Base-by-base conservation (phyloP, 2,113 vertebrate genomes). In the Rhombomys opimus region DNA sequence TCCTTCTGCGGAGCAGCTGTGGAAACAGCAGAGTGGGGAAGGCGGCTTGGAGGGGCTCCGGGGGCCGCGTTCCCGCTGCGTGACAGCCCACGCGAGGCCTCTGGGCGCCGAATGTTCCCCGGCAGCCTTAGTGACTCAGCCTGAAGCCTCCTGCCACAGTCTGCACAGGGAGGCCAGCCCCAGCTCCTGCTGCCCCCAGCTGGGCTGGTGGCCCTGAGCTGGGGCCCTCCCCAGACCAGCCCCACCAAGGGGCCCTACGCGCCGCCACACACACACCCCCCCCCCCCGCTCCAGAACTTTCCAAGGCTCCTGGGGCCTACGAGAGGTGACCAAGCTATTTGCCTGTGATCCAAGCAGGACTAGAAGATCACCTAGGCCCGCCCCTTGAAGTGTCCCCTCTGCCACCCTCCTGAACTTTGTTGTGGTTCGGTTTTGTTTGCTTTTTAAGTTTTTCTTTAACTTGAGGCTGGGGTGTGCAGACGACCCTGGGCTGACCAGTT, bases 1-100 rank as follows among this genome's bases (percentile, higher is more conserved):
- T 73, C 95, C 95, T 90, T 97, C 96, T 97, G 97, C 46, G 86
- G 90, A 97, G 92, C 96, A 97, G 96, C 95, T 97, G 96, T 13
- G 72, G 78, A 91, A 96, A 95, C 85, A 75, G 92, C 84, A 46
- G 65, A 94, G 91, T 41, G 9, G 90, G 85, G 65, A 70, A 87
- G 89, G 95, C 75, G 15, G 95, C 23, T 10, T 2, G 14, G 76
- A 76, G 91, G 93, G 94, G 84, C 50, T 95, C 97, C 3, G 96
- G 94, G 93, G 92, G 86, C 90, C 46, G 59, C 67, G 95, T 97
- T 97, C 96, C 94, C 5, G 50, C 54, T 80, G 8, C 35, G 61
- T 35, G 94, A 38, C 89, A 14, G 95, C 97, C 96, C 90, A 95
- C 85, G 2, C 27, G 35, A 94, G 85, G 90, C 76, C 23, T 18